Evolutionary conservation across 2,888 invertebrate genomes (phyloP).

Genomic region (Parelbella ahira): DNA sequence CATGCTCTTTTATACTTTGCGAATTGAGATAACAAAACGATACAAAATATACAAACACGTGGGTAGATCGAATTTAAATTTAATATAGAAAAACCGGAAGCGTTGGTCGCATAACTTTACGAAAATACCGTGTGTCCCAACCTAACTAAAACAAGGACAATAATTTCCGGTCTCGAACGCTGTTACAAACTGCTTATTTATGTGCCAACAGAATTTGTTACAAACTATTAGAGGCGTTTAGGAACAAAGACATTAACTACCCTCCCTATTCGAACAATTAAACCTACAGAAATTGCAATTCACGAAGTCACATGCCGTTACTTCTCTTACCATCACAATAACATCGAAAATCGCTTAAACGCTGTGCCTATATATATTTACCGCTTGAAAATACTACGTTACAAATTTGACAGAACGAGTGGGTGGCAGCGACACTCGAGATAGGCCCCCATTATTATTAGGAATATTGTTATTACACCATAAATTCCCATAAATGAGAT

Average conservation of each 20-base stretch:
- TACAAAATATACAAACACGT: too few relatives aligned
- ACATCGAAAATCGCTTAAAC: neutral
- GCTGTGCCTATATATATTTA: too few relatives aligned
- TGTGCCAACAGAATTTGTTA: slow-evolving; percentile 10
- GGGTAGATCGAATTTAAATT: too few relatives aligned
- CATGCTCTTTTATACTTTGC: too few relatives aligned
- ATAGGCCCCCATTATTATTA: slow-evolving; percentile 20
- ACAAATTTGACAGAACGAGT: slow-evolving; percentile 12
- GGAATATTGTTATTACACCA: slow-evolving; percentile 22
- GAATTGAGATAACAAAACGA: too few relatives aligned
- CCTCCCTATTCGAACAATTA: slow-evolving; percentile 8
- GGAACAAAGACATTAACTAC: slow-evolving; percentile 3
- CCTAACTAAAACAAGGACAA: slow-evolving; percentile 3
- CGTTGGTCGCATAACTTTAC: too few relatives aligned
- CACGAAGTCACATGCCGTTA: neutral
- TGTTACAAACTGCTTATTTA: slow-evolving; percentile 19
- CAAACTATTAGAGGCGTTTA: slow-evolving; percentile 12
- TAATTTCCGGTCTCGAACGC: slow-evolving; percentile 12
- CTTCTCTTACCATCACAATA: too few relatives aligned
- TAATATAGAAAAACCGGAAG: too few relatives aligned
- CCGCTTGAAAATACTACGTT: slow-evolving; percentile 6
- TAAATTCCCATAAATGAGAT: slow-evolving; percentile 12
- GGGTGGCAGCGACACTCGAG: slow-evolving; percentile 13
- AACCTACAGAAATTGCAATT: neutral
- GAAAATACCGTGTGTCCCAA: slow-evolving; percentile 2